These are phyloP conservation scores for Ypsolopha sequella DNA, from an alignment of 2,888 invertebrate species.

Conservation along the genomic window DNA sequence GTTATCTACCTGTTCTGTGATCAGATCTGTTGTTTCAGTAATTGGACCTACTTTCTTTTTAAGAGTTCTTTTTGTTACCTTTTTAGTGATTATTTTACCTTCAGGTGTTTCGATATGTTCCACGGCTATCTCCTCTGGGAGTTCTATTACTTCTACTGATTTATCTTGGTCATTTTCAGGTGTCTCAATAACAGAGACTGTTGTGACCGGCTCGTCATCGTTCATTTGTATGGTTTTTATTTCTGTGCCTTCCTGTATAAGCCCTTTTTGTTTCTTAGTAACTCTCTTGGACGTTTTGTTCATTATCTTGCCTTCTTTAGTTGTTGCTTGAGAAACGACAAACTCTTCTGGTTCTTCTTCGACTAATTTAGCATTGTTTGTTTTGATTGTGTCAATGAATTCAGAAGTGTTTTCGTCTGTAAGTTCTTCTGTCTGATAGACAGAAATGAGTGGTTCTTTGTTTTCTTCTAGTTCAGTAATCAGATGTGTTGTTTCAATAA, in stretches of 20 bases:
- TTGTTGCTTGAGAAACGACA: conserved; percentile 6
- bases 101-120: conserved; percentile 11
- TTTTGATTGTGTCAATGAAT: conserved; percentile 5
- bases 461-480: neutral
- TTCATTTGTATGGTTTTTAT: conserved; percentile 24
- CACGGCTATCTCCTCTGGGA: conserved; percentile 34
- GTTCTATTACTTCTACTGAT: conserved; percentile 18
- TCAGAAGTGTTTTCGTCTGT: conserved; percentile 14
- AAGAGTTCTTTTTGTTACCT: conserved; percentile 22
- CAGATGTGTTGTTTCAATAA: conserved; percentile 12
- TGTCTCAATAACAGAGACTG: conserved; percentile 26
- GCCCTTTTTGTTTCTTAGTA: conserved; percentile 33
- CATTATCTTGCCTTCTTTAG: conserved; percentile 5
- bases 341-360: conserved; percentile 11
- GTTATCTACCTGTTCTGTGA: neutral
- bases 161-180: conserved; percentile 19
- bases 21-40: conserved; percentile 11
- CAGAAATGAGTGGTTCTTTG: conserved; percentile 28
- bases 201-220: conserved; percentile 33
- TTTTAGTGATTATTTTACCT: conserved; percentile 20
- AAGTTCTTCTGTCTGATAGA: conserved; percentile 16
- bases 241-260: conserved; percentile 31
- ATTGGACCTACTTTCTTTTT: conserved; percentile 37
- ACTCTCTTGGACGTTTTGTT: conserved; percentile 7
- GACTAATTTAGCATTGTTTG: conserved; percentile 9